Percentiles rank a stretch among this genome's conserved stretches.
phyloP scores from a whole-genome alignment of 1,140 invertebrate species.

The Drosophila ananassae region DNA sequence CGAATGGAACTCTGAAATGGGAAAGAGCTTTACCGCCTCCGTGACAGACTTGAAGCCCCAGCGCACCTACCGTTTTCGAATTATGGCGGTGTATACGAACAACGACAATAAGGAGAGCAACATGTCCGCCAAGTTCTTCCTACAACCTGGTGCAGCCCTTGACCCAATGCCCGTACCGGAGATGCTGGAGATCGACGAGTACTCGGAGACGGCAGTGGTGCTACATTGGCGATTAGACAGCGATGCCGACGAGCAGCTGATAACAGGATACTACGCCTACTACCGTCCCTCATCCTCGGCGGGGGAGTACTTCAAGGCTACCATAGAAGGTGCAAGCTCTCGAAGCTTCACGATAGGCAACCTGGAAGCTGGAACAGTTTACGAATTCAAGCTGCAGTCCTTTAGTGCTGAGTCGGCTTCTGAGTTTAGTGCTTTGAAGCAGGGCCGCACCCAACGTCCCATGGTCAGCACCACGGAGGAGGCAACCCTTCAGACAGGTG shows the following conservation, averaged over 20 bases:
- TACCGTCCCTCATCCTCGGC: constrained; percentile 92
- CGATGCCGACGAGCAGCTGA: constrained; percentile 50
- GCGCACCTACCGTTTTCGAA: constrained; percentile 90
- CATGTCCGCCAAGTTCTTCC: constrained; percentile 91
- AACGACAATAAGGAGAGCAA: constrained; percentile 95
- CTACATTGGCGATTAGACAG: constrained; percentile 87
- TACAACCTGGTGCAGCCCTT: constrained; percentile 87
- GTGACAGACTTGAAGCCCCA: constrained; percentile 90
- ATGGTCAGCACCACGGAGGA: constrained; percentile 54
- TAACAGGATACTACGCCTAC: constrained; percentile 93
- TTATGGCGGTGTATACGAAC: constrained; percentile 96
- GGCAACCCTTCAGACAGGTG: constrained; percentile 22
- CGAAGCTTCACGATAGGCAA: constrained; percentile 90
- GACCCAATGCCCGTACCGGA: constrained; percentile 89
- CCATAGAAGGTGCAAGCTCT: constrained; percentile 89
- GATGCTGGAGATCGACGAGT: constrained; percentile 89
- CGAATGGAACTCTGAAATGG: constrained; percentile 87
- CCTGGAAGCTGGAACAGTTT: constrained; percentile 91
- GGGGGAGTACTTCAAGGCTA: constrained; percentile 92
- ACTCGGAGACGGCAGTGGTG: constrained; percentile 89
- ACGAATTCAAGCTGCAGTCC: constrained; percentile 96
- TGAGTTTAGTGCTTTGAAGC: constrained; percentile 92
- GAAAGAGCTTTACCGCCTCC: constrained; percentile 85
- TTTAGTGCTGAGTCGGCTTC: constrained; percentile 94
- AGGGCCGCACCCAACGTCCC: constrained; percentile 87